Percentiles rank a stretch among this genome's conserved stretches.
Evolutionary conservation across 2,888 invertebrate species (phyloP).

Genomic region (Griposia aprilina): DNA sequence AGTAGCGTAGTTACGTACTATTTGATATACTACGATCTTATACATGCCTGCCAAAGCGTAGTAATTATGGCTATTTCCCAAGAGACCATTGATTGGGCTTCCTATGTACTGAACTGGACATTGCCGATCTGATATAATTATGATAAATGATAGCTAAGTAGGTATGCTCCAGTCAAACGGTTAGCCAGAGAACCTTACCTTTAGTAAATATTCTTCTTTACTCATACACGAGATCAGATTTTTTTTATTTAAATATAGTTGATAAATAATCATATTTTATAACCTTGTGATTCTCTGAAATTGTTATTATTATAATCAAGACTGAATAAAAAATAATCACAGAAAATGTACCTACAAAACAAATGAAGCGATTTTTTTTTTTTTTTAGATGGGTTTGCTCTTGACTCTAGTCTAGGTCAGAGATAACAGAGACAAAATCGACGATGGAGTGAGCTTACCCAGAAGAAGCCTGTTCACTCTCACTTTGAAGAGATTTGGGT

Average conservation of each 20-base stretch:
- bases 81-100: slow-evolving; percentile 30
- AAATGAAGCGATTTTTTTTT: no score
- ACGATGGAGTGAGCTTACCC: no score
- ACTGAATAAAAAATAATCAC: neutral
- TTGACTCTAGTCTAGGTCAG: no score
- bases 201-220: neutral
- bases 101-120: slow-evolving; percentile 10
- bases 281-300: neutral
- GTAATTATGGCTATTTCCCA: slow-evolving; percentile 28
- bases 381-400: no score
- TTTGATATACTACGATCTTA: neutral
- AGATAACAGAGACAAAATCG: no score
- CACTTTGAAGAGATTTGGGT: no score
- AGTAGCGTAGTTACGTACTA: neutral
- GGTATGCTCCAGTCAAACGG: neutral
- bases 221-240: neutral
- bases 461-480: no score
- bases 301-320: neutral
- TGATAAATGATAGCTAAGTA: neutral
- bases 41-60: neutral
- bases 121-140: neutral
- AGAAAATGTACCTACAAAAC: no score
- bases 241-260: neutral
- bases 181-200: neutral
- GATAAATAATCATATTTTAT: neutral